Evolutionary conservation across 1,140 invertebrate genomes (phyloP), one percentile per base, ranked within the genome.

Genomic region (Drosophila mayri): DNA sequence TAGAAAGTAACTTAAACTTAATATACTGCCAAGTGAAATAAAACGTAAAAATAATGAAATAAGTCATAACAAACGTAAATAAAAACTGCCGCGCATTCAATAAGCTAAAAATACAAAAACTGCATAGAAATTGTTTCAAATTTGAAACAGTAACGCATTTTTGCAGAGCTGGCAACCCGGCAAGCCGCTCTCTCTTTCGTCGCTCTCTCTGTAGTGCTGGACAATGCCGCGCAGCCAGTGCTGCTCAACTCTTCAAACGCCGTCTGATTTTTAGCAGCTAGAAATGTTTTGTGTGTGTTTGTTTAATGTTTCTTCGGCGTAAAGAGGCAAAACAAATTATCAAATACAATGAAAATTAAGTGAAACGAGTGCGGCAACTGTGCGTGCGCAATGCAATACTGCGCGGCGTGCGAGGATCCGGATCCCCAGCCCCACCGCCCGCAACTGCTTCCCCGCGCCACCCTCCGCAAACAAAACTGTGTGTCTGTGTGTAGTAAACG

Each of bases 241-340:
- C 35, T 67, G 66, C 30, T 37, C 22, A 70, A 55, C 38, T 30
- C 47, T 47, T 47, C 46, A 65, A 65, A 65, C 44, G 41, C 65
- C 65, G 66, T 70, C 63, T 70, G 47, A 67, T 55, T 70, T 70
- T 46, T 67, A 70, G 38, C 62, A 37, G 37, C 66, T 41, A 49
- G 44, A 72, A 72, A 73, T 73, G 70, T 60, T 44, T 72, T 72
- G 66, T 73, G 68, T 72, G 70, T 72, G 70, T 70, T 70, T 67
- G 57, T 62, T 72, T 59, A 59, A 60, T 72, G 70, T 73, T 73
- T 73, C 54, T 41, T 41, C 30, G 2, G 18, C 10, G 50, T 35
- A 62, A 61, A 46, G 65, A 22, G 32, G 37, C 44, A 47, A 59
- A 49, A 72, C 35, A 72, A 59, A 72, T 47, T 14, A 38, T 4